Conservation (phyloP, 53 echinoderm and acorn worm species). For the Paelopatides confundens region DNA sequence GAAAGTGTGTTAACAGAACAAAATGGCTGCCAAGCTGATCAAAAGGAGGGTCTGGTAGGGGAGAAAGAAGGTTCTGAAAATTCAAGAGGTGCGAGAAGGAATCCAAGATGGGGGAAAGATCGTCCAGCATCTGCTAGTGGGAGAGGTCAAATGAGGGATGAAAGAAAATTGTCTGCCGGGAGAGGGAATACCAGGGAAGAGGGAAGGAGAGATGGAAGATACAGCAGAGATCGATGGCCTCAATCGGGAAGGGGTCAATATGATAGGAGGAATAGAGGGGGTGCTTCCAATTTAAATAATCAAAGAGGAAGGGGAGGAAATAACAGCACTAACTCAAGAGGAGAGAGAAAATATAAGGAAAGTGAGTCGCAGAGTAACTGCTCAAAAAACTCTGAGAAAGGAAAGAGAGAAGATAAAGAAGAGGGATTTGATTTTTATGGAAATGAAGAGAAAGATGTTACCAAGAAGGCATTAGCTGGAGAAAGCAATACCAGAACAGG, state of each 20-base stretch:
- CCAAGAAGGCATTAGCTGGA: background rate
- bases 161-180: background rate
- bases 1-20: background rate
- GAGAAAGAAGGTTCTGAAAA: background rate
- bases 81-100: background rate
- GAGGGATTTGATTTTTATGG: background rate
- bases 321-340: background rate
- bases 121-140: background rate
- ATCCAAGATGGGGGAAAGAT: background rate
- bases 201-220: background rate
- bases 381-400: background rate
- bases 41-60: background rate
- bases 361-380: background rate
- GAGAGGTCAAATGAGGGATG: background rate
- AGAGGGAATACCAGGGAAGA: slow-evolving; percentile 8
- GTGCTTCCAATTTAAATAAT: background rate
- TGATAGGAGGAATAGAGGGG: background rate
- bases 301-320: background rate
- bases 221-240: background rate
- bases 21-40: background rate
- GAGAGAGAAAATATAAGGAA: background rate
- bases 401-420: background rate
- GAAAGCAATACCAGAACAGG: background rate
- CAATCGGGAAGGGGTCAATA: background rate
- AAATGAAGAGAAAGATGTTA: background rate